Evolutionary conservation across 2,113 vertebrate genomes (phyloP), one percentile per base, ranked within the genome.

Genomic region (Myotis brandtii): DNA sequence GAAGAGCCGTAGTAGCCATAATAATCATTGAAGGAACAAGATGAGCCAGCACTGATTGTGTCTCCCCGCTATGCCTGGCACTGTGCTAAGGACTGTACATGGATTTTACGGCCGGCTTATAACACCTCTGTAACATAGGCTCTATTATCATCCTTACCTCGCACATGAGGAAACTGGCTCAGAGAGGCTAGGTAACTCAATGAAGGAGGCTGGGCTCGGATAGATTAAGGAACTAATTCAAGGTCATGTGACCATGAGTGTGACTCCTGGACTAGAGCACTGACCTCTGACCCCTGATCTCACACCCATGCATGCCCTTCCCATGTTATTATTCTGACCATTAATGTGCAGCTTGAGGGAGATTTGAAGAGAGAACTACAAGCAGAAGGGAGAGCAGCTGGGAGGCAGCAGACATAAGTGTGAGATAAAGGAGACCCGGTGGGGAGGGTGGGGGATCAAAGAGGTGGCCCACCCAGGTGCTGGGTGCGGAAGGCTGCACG

Each of bases 171-270:
- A 84, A 75, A 83, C 1, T 21, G 70, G 73, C 50, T 92, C 43
- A 25, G 69, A 77, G 48, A 89, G 23, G 73, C 37, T 43, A 76
- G 72, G 9, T 37, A 52, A 37, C 46, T 79, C 86, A 73, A 52
- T 64, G 43, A 89, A 92, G 50, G 69, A 84, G 80, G 86, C 69
- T 27, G 70, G 91, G 10, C 52, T 95, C 91, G 43, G 34, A 34
- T 9, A 76, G 64, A 67, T 59, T 86, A 48, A 25, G 40, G 52
- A 85, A 73, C 67, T 64, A 69, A 75, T 37, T 79, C 77, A 56
- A 80, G 34, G 54, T 77, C 80, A 76, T 8, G 30, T 48, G 52
- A 89, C 11, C 54, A 27, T 2, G 6, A 43, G 20, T 67, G 27
- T 13, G 64, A 52, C 70, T 85, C 25, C 34, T 27, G 59, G 80